Evolutionary conservation across 2,797 vertebrate species (phyloP).

Genomic region (Peromyscus melanophrys): DNA sequence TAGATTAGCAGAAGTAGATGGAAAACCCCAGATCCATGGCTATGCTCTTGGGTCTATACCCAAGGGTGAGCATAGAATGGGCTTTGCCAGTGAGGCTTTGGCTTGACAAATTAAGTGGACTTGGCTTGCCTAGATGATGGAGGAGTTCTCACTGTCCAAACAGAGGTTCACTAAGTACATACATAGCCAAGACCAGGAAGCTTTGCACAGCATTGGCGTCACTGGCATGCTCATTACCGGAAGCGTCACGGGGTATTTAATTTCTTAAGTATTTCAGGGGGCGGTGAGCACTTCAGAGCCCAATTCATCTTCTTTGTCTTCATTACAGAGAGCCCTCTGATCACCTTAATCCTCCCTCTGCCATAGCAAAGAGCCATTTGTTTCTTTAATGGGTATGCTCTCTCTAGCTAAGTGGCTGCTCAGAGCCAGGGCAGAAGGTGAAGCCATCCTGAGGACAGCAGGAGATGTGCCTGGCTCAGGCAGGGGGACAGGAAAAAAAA

Average conservation of each 20-base stretch:
- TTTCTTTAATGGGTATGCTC: constrained; percentile 84
- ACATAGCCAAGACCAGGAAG: constrained; percentile 52
- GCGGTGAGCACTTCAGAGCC: constrained; percentile 75
- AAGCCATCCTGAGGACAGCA: constrained; percentile 53
- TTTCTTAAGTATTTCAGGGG: constrained; percentile 83
- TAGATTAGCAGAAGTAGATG: background rate
- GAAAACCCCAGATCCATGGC: background rate
- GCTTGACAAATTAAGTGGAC: constrained; percentile 16
- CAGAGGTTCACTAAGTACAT: constrained; percentile 20
- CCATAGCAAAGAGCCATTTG: constrained; percentile 78
- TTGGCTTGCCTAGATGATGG: constrained; percentile 40
- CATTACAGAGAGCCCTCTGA: constrained; percentile 81
- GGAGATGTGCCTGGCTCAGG: background rate
- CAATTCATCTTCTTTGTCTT: constrained; percentile 83
- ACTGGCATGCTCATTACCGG: constrained; percentile 75
- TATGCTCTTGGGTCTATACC: background rate
- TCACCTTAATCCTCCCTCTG: constrained; percentile 82
- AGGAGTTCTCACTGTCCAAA: constrained; percentile 50
- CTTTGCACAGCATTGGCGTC: constrained; percentile 56
- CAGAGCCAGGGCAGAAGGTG: constrained; percentile 72
- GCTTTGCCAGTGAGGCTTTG: background rate
- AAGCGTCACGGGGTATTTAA: constrained; percentile 78
- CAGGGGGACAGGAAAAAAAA: background rate
- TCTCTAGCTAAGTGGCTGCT: constrained; percentile 82
- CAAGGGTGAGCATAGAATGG: background rate